Conservation (phyloP, 37 sponge, comb jelly and placozoan species). For the Tethya wilhelma region DNA sequence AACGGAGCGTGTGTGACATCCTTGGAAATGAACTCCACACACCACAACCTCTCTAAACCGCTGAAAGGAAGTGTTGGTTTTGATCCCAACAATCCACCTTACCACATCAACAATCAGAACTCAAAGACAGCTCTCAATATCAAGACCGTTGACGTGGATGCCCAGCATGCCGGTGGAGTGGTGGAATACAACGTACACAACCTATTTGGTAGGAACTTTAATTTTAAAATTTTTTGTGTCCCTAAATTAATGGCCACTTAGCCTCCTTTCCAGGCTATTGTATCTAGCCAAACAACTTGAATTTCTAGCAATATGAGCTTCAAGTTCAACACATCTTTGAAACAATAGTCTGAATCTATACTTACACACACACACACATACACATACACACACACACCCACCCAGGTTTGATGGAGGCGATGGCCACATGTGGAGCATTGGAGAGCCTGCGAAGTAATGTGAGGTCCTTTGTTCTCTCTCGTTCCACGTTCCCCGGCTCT, state of each 20-base stretch:
- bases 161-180: slow-evolving; percentile 65
- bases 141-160: slow-evolving; percentile 85
- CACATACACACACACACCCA: no score
- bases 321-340: neutral
- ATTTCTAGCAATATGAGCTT: neutral
- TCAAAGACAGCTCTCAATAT: slow-evolving; percentile 57
- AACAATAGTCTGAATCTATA: no score
- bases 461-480: slow-evolving; percentile 79
- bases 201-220: slow-evolving; percentile 65
- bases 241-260: no score
- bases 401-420: slow-evolving; percentile 81
- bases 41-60: no score
- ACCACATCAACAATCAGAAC: slow-evolving; percentile 64
- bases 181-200: slow-evolving; percentile 90
- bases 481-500: slow-evolving; percentile 91
- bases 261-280: no score
- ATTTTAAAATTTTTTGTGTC: no score
- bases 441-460: slow-evolving; percentile 25
- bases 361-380: no score
- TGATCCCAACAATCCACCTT: slow-evolving; percentile 67
- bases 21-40: neutral
- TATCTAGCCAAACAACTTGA: neutral
- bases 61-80: slow-evolving; percentile 29
- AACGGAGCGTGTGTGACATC: slow-evolving; percentile 73
- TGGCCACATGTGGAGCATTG: slow-evolving; percentile 75